phyloP scores from a whole-genome alignment of 2,797 vertebrate species.

The Ptychobarbus kaznakovi region DNA sequence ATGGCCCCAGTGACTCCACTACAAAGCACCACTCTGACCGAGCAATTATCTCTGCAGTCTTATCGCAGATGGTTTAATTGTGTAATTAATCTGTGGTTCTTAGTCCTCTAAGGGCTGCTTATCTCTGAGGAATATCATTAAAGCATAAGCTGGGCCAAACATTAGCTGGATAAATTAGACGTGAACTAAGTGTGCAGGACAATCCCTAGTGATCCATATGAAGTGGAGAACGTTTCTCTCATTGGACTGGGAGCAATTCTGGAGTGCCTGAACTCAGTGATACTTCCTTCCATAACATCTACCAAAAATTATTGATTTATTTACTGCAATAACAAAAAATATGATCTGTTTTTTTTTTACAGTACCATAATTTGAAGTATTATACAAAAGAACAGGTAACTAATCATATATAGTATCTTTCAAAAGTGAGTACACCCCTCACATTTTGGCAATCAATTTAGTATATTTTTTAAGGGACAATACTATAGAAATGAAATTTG shows the following conservation, averaged over 20 bases:
- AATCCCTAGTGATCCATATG: conserved; percentile 21
- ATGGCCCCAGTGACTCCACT: conserved; percentile 21
- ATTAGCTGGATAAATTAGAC: conserved; percentile 44
- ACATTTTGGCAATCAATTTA: too few species aligned
- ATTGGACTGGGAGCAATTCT: conserved; percentile 1
- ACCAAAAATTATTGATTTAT: background rate
- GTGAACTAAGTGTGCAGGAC: conserved; percentile 26
- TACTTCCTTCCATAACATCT: background rate
- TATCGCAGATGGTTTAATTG: conserved; percentile 47
- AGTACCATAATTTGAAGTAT: background rate
- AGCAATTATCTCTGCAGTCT: conserved; percentile 49
- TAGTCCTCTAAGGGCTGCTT: conserved; percentile 32
- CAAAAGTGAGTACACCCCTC: too few species aligned
- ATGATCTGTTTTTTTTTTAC: background rate
- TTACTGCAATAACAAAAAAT: background rate
- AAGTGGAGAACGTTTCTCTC: background rate
- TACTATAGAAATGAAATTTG: too few species aligned
- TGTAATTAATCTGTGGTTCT: conserved; percentile 53
- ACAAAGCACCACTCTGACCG: conserved; percentile 28
- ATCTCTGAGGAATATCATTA: conserved; percentile 42
- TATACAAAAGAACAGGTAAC: background rate
- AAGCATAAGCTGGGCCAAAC: conserved; percentile 37
- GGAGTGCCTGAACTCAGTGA: background rate
- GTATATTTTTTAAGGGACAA: too few species aligned
- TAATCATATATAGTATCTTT: background rate